Evolutionary conservation across 1,140 invertebrate genomes (phyloP).

Genomic region (Drosophila subpulchrella): DNA sequence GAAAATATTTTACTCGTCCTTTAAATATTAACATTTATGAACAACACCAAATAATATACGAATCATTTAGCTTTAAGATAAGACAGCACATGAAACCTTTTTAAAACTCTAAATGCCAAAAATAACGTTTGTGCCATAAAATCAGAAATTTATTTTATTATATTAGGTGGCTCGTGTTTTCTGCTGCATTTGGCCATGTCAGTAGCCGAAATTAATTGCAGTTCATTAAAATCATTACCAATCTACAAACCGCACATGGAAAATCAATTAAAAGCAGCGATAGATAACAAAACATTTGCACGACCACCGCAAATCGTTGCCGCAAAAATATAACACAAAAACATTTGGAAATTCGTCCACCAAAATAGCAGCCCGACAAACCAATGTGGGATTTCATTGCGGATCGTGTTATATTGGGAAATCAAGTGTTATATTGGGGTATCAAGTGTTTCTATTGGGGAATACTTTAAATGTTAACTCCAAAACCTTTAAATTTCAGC

Average conservation of each 20-base stretch:
- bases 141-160: conserved; percentile 8
- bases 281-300: conserved; percentile 69
- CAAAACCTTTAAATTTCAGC: too few species aligned
- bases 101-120: neutral
- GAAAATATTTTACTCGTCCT: too few species aligned
- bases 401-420: conserved; percentile 57
- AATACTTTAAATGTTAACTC: neutral
- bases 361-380: conserved; percentile 15
- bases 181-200: conserved; percentile 27
- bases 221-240: conserved; percentile 60
- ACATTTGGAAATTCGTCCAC: conserved; percentile 13
- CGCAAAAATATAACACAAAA: conserved; percentile 57
- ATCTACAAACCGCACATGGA: conserved; percentile 53
- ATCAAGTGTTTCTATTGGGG: neutral
- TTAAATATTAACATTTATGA: too few species aligned
- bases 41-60: too few species aligned
- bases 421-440: too few species aligned
- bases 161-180: conserved; percentile 2
- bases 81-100: too few species aligned
- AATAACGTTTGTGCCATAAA: neutral
- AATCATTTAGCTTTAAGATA: too few species aligned
- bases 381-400: conserved; percentile 12
- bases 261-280: conserved; percentile 72
- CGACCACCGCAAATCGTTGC: conserved; percentile 62
- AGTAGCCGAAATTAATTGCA: conserved; percentile 56